A percentile compares a stretch with the other conserved stretches of the same genome.
Conservation (phyloP, 2,888 invertebrate genomes). For the Ectropis crepuscularia region DNA sequence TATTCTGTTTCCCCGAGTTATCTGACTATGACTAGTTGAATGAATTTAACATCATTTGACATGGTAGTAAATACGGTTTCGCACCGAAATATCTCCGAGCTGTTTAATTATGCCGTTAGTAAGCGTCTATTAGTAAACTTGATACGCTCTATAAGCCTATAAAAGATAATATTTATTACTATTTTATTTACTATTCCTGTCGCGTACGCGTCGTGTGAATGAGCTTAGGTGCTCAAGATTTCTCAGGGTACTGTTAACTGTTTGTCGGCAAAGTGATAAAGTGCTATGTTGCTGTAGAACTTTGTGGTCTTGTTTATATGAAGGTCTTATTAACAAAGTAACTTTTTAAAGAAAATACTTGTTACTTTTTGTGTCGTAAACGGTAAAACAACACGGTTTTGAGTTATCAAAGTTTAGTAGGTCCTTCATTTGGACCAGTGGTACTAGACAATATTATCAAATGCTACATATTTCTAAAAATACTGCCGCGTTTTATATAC, state of each 20-base stretch:
- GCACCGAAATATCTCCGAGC: conserved; percentile 1
- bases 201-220: conserved; percentile 31
- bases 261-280: conserved; percentile 19
- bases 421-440: no score
- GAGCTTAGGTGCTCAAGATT: conserved; percentile 20
- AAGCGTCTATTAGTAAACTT: conserved; percentile 22
- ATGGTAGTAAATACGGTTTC: conserved; percentile 11
- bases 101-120: conserved; percentile 22
- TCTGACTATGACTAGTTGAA: neutral
- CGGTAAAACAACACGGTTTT: neutral
- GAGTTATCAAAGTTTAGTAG: no score
- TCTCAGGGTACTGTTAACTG: conserved; percentile 31
- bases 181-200: conserved; percentile 33
- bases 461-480: no score
- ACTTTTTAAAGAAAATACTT: neutral
- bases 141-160: conserved; percentile 18
- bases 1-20: no score
- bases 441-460: no score
- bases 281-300: conserved; percentile 11
- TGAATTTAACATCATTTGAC: conserved; percentile 2
- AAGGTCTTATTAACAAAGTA: conserved; percentile 4
- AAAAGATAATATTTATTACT: conserved; percentile 32
- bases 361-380: no score
- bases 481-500: no score
- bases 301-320: conserved; percentile 13